Base-by-base conservation (phyloP, 2,888 invertebrate species). In the Crepidodera aurea region DNA sequence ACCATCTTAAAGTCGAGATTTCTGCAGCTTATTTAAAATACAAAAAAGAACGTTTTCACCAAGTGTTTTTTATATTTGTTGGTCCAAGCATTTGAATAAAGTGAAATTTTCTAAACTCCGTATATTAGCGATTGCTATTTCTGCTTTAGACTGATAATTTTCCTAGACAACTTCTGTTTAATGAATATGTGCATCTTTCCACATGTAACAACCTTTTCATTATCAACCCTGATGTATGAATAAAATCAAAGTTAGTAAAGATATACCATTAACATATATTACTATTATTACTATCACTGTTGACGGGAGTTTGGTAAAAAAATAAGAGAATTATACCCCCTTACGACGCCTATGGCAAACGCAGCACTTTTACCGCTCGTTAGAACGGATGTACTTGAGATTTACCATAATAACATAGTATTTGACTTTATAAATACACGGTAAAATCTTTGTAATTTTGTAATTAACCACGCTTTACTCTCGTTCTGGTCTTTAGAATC, bases 391-490 rank as follows among this genome's bases (percentile, higher is more conserved):
- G 66, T 69, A 67, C 60, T 57, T 57, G 64, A 64, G 64, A 65
- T 69, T 69, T 69, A 67, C 62, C 65, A 67, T 67, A 69, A 69
- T 69, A 51, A 67, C 59, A 67, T 61, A 61, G 50, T 53, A 69
- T 67, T 69, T 65, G 58, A 44, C 51, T 65, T 65, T 61, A 67
- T 69, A 69, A 69, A 65, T 67, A 67, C 60, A 68, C 58, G 40
- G 42, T 51, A 27, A 54, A 50, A 53, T 60, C 61, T 64, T 58
- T 58, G 64, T 56, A 68, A 66, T 66, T 68, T 66, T 32, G 51
- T 62, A 68, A 66, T 68, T 66, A 64, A 58, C 60, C 60, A 61
- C 54, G 62, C 55, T 67, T 67, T 62, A 56, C 58, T 62, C 44
- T 29, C 54, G 34, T 56, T 50, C 42, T 50, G 40, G 39, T 27